Evolutionary conservation across 2,888 invertebrate species (phyloP).

Genomic region (Lasioglossum pauxillum): DNA sequence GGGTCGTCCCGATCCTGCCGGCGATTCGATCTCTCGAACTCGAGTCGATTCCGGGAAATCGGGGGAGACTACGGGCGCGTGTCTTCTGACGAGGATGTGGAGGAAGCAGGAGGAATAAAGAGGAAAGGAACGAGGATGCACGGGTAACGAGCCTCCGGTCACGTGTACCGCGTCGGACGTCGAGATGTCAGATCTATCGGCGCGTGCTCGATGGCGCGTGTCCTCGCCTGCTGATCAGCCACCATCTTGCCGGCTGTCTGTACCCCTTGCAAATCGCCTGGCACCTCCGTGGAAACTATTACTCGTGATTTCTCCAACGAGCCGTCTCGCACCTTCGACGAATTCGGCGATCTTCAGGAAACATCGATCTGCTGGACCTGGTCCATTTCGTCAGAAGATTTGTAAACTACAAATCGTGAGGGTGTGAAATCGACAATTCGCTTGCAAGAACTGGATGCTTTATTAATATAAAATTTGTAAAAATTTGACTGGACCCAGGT

Average conservation of each 20-base stretch:
- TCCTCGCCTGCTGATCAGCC: constrained; percentile 76
- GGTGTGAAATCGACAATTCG: too few relatives aligned
- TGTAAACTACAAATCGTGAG: too few relatives aligned
- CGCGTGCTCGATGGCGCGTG: constrained; percentile 79
- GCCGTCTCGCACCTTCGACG: background rate
- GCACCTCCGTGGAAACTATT: constrained; percentile 45
- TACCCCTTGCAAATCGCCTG: constrained; percentile 40
- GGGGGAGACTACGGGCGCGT: constrained; percentile 77
- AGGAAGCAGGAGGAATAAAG: constrained; percentile 39
- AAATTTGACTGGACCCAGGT: background rate
- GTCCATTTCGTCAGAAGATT: too few relatives aligned
- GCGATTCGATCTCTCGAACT: constrained; percentile 68
- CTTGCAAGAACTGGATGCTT: background rate
- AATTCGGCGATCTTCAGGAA: background rate
- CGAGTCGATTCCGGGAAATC: constrained; percentile 74
- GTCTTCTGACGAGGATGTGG: constrained; percentile 76
- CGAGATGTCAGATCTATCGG: constrained; percentile 78
- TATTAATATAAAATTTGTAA: too few relatives aligned
- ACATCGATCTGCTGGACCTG: background rate
- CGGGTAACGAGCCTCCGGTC: constrained; percentile 78
- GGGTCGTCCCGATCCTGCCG: constrained; percentile 65
- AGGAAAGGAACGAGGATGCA: constrained; percentile 55
- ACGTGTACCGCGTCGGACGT: constrained; percentile 77
- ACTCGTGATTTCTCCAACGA: constrained; percentile 56
- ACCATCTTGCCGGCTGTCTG: constrained; percentile 33